phyloP scores from a whole-genome alignment of 2,113 vertebrate species.

The Cygnus buccinator region DNA sequence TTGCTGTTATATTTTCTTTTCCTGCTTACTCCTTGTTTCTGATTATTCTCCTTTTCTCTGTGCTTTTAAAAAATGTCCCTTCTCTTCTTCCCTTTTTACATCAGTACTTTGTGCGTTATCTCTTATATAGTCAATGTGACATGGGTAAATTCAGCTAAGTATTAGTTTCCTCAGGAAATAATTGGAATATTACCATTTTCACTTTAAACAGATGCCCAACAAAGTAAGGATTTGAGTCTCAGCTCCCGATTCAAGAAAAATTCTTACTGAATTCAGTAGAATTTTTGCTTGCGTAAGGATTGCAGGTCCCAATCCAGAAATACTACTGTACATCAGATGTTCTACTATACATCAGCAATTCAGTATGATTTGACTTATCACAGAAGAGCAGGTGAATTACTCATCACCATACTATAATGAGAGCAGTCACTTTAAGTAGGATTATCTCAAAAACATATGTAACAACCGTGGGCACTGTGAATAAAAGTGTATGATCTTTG shows the following conservation, averaged over 20 bases:
- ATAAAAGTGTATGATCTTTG: slow-evolving; percentile 68
- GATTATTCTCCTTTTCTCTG: slow-evolving; percentile 42
- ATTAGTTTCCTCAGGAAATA: slow-evolving; percentile 75
- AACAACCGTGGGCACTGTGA: slow-evolving; percentile 63
- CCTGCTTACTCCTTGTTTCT: slow-evolving; percentile 39
- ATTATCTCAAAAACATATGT: slow-evolving; percentile 45
- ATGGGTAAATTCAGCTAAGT: slow-evolving; percentile 67
- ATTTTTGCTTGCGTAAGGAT: slow-evolving; percentile 61
- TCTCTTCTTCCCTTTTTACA: slow-evolving; percentile 38
- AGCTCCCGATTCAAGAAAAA: slow-evolving; percentile 49
- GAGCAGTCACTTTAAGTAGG: slow-evolving; percentile 34
- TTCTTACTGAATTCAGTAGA: slow-evolving; percentile 39
- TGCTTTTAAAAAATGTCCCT: slow-evolving; percentile 45
- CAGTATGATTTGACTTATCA: slow-evolving; percentile 28
- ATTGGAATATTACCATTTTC: slow-evolving; percentile 66
- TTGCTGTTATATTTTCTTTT: slow-evolving; percentile 28
- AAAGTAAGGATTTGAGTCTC: slow-evolving; percentile 55
- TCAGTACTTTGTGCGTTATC: slow-evolving; percentile 66
- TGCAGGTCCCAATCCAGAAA: slow-evolving; percentile 54
- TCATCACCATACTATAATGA: slow-evolving; percentile 51
- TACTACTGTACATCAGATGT: slow-evolving; percentile 43
- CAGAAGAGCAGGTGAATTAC: slow-evolving; percentile 56
- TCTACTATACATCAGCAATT: slow-evolving; percentile 35
- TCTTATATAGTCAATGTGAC: slow-evolving; percentile 72
- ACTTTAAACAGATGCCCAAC: slow-evolving; percentile 71